These are phyloP conservation scores for Choloepus didactylus DNA, from an alignment of 2,797 vertebrate genomes.

Conservation along the genomic window DNA sequence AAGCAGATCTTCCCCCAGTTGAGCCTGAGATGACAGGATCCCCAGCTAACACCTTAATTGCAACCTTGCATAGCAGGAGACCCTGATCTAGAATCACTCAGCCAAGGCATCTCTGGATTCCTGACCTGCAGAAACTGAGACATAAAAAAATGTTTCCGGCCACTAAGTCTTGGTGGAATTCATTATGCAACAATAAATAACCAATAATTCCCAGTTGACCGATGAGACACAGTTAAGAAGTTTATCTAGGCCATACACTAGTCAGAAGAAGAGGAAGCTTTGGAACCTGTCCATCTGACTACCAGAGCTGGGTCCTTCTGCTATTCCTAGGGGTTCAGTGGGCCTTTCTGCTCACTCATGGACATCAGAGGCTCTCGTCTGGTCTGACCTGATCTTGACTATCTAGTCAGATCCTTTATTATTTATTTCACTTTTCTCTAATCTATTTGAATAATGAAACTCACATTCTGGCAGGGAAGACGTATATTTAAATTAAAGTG, in stretches of 20 bases:
- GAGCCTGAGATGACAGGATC: not conserved
- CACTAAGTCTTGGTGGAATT: not conserved
- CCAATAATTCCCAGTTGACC: rapidly evolving
- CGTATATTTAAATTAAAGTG: not conserved
- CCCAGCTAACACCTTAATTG: not conserved
- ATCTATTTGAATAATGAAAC: not conserved
- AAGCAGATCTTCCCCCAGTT: not conserved
- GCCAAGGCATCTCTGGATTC: not conserved
- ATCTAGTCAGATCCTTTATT: not conserved
- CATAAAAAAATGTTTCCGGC: not conserved
- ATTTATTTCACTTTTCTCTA: not conserved
- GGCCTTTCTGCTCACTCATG: not conserved
- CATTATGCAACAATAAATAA: not conserved
- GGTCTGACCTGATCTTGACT: not conserved
- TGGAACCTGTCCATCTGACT: not conserved
- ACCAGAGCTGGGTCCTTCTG: not conserved
- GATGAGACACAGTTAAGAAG: not conserved
- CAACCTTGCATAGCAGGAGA: not conserved
- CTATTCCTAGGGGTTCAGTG: not conserved
- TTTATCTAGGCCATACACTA: not conserved
- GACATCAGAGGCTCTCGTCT: not conserved
- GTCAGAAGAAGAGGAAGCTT: not conserved
- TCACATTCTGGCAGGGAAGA: not conserved
- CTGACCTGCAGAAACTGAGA: not conserved
- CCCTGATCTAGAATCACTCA: no score